Conservation (phyloP, 2,797 vertebrate species). For the Kryptolebias ocellatus region DNA sequence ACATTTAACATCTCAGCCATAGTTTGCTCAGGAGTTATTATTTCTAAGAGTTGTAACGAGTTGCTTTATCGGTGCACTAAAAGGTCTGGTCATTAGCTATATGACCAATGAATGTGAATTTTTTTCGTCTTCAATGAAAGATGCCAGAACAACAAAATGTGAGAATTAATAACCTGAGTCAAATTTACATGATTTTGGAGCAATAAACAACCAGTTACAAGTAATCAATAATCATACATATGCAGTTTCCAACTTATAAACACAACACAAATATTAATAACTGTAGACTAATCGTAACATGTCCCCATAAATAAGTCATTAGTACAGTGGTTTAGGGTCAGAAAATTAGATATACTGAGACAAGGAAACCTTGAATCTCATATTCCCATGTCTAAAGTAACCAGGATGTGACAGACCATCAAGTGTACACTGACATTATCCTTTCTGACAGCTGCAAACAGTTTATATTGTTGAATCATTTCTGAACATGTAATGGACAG, state of each 20-base stretch:
- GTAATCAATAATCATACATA: too few species aligned
- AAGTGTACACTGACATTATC: too few species aligned
- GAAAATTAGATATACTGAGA: not conserved
- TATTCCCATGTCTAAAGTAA: not conserved
- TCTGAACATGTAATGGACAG: constrained; percentile 52
- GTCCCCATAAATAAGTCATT: not conserved
- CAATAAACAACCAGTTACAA: too few species aligned
- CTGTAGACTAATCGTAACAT: not conserved
- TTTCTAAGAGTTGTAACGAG: not conserved
- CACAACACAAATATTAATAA: not conserved
- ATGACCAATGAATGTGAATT: too few species aligned
- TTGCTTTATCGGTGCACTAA: not conserved
- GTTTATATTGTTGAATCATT: too few species aligned
- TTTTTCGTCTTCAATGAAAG: not conserved
- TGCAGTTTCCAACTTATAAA: too few species aligned
- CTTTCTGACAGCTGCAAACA: too few species aligned
- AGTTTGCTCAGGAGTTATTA: not conserved
- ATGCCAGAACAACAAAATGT: not conserved
- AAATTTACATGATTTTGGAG: too few species aligned
- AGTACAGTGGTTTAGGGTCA: not conserved
- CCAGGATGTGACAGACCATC: constrained; percentile 1
- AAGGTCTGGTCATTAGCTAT: not conserved
- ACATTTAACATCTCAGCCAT: constrained; percentile 21
- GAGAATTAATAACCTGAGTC: too few species aligned
- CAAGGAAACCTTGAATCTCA: not conserved